Percentiles rank a stretch among this genome's conserved stretches.
These are phyloP conservation scores for Sebastolobus alascanus DNA, from an alignment of 2,797 vertebrate species.

Conservation along the genomic window DNA sequence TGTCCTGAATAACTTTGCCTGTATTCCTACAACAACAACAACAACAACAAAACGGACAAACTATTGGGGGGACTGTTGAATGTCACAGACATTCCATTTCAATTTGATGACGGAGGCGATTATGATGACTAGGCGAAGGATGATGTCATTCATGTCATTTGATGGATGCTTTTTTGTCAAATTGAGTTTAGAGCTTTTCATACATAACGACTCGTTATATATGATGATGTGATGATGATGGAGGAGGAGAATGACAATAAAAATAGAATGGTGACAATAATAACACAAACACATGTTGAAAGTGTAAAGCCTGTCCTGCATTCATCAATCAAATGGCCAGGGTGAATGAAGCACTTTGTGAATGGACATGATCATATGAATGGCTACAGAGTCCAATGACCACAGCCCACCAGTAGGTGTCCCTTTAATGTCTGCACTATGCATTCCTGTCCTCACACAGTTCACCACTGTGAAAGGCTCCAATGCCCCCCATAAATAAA, in stretches of 20 bases:
- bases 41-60: neutral
- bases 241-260: neutral
- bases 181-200: neutral
- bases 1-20: neutral
- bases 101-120: neutral
- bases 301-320: neutral
- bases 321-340: neutral
- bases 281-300: neutral
- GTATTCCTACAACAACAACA: neutral
- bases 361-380: slow-evolving; percentile 41
- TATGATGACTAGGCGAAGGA: neutral
- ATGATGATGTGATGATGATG: neutral
- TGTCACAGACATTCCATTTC: neutral
- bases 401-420: slow-evolving; percentile 61
- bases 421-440: slow-evolving; percentile 30
- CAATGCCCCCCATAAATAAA: slow-evolving; percentile 44
- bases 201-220: neutral
- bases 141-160: neutral
- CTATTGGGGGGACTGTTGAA: neutral
- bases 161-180: neutral
- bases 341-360: slow-evolving; percentile 45
- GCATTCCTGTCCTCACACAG: slow-evolving; percentile 30
- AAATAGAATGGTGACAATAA: neutral
- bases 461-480: slow-evolving; percentile 29
- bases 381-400: slow-evolving; percentile 34